Conservation (phyloP, 1,140 invertebrate species). For the Drosophila tani region DNA sequence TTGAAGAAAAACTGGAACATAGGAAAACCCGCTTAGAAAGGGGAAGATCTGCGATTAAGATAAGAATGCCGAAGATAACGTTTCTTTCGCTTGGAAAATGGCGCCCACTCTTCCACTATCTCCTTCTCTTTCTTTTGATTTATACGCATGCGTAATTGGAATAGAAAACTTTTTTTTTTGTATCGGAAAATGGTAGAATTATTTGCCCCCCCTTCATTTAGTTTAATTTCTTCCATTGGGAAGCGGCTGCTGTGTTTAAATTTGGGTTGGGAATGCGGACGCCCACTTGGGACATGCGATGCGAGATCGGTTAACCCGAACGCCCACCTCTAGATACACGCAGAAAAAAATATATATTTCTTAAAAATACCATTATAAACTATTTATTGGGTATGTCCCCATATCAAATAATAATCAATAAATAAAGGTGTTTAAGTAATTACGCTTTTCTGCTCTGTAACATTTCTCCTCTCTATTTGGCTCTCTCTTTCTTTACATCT, state of each 20-base stretch:
- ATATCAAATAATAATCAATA: no score
- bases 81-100: constrained; percentile 5
- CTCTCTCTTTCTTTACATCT: background rate
- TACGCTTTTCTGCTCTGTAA: background rate
- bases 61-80: constrained; percentile 21
- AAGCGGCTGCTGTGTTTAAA: constrained; percentile 33
- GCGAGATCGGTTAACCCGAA: constrained; percentile 26
- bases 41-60: constrained; percentile 9
- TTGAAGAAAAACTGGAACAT: background rate
- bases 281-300: constrained; percentile 49
- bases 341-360: background rate
- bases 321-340: constrained; percentile 8
- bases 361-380: no score
- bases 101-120: constrained; percentile 17
- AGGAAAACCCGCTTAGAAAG: constrained; percentile 2
- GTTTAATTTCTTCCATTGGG: constrained; percentile 33
- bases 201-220: constrained; percentile 24
- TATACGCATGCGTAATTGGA: constrained; percentile 38
- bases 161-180: background rate
- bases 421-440: background rate
- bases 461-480: background rate
- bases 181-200: background rate
- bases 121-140: constrained; percentile 16
- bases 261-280: constrained; percentile 33
- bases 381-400: no score